These are phyloP conservation scores for Micrasema minimum DNA, from an alignment of 1,140 invertebrate species.

Conservation along the genomic window DNA sequence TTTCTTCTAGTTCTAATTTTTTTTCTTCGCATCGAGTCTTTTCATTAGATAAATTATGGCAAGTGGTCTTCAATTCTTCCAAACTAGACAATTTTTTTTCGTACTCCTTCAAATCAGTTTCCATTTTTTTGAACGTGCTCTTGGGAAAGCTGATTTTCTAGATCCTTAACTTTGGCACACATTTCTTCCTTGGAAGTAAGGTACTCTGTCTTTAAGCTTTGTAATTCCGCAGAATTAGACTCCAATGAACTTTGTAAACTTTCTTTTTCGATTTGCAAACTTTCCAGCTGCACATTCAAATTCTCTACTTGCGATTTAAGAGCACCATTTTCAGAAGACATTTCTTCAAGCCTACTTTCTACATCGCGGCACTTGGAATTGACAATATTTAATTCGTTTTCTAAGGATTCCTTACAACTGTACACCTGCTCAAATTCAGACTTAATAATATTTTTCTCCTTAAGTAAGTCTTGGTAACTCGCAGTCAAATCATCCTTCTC, in stretches of 20 bases:
- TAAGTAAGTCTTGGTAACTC: constrained; percentile 25
- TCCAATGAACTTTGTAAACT: constrained; percentile 22
- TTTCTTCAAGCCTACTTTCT: constrained; percentile 25
- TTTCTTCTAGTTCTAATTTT: neutral
- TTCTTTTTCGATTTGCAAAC: constrained; percentile 23
- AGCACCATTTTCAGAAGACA: constrained; percentile 40
- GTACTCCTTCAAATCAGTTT: constrained; percentile 36
- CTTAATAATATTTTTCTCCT: constrained; percentile 55
- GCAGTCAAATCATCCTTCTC: constrained; percentile 46
- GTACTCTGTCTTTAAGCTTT: constrained; percentile 30
- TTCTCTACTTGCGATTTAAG: constrained; percentile 41
- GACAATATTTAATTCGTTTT: constrained; percentile 43
- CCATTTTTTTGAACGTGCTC: constrained; percentile 35
- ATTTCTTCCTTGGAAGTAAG: constrained; percentile 25
- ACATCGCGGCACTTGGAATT: constrained; percentile 35
- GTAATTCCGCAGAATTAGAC: neutral
- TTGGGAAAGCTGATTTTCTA: constrained; percentile 34
- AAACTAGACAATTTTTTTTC: constrained; percentile 30
- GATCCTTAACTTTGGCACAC: constrained; percentile 20
- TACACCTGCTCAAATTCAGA: constrained; percentile 51
- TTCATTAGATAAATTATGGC: constrained; percentile 21
- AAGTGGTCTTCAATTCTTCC: constrained; percentile 34
- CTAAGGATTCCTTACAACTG: constrained; percentile 42
- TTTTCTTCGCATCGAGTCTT: constrained; percentile 18
- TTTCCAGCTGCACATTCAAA: constrained; percentile 17